These are phyloP conservation scores for Sinella curviseta DNA, from an alignment of 1,140 invertebrate species.

Conservation along the genomic window DNA sequence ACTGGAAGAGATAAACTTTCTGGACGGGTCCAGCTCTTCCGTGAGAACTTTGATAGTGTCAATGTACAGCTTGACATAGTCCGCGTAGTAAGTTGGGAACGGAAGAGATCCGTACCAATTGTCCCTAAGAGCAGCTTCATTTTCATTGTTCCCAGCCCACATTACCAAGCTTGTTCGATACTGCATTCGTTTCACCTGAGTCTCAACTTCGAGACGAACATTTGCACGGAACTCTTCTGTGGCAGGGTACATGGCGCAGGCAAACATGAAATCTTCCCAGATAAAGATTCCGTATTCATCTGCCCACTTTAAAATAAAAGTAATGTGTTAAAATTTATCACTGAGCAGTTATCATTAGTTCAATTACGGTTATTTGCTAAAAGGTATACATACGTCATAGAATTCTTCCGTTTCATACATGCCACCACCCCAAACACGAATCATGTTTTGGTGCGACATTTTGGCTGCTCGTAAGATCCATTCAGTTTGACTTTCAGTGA, in stretches of 20 bases:
- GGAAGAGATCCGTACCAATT: conserved; percentile 70
- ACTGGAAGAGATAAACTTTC: conserved; percentile 80
- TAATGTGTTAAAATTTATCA: too few species aligned
- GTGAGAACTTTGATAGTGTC: conserved; percentile 72
- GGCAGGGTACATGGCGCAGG: conserved; percentile 91
- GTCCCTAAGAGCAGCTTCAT: conserved; percentile 81
- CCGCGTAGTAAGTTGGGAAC: conserved; percentile 66
- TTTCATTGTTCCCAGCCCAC: conserved; percentile 97
- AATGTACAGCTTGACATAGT: conserved; percentile 87
- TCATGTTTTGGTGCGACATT: conserved; percentile 86
- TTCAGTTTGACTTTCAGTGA: conserved; percentile 58
- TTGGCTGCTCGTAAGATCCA: conserved; percentile 70
- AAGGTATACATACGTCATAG: conserved; percentile 76
- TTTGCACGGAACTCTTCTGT: conserved; percentile 69
- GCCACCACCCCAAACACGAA: conserved; percentile 97
- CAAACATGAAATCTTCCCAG: conserved; percentile 97
- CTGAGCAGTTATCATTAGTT: too few species aligned
- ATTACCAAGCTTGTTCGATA: conserved; percentile 85
- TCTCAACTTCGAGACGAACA: conserved; percentile 75
- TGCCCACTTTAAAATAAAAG: too few species aligned
- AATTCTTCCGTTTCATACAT: conserved; percentile 90
- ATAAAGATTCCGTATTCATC: conserved; percentile 79
- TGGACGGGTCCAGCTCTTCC: conserved; percentile 61
- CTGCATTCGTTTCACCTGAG: conserved; percentile 81
- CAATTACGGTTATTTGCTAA: conserved; percentile 49